A percentile compares a stretch with the other conserved stretches of the same genome.
Conservation (phyloP, 2,888 invertebrate species). For the Ennomos erosarius region DNA sequence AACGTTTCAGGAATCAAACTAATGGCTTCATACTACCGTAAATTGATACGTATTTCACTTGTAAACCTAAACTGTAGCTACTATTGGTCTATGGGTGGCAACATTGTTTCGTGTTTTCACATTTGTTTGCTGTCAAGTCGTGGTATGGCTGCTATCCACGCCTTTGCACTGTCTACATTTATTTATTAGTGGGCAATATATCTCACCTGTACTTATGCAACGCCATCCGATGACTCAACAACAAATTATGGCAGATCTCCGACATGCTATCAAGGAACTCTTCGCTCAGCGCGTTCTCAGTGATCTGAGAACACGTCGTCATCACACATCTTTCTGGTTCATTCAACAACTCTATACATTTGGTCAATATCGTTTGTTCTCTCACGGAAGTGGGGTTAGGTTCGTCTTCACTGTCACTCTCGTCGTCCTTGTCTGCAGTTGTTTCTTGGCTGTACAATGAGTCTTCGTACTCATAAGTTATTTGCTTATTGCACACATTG, state of each 20-base stretch:
- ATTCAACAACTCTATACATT: constrained; percentile 88
- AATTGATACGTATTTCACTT: too few relatives aligned
- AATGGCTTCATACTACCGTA: too few relatives aligned
- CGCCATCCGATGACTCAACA: constrained; percentile 92
- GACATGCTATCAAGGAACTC: constrained; percentile 88
- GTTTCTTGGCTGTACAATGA: constrained; percentile 78
- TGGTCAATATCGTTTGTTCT: constrained; percentile 78
- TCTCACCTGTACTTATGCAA: constrained; percentile 93
- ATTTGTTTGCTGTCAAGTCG: too few relatives aligned
- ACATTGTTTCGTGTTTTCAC: too few relatives aligned
- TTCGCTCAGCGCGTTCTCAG: constrained; percentile 79
- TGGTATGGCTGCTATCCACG: too few relatives aligned
- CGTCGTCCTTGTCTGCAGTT: constrained; percentile 82
- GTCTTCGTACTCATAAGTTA: constrained; percentile 74
- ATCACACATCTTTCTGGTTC: constrained; percentile 79
- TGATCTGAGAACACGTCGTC: constrained; percentile 75
- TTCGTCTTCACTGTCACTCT: constrained; percentile 85
- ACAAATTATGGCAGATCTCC: constrained; percentile 92
- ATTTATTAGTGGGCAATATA: too few relatives aligned
- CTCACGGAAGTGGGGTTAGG: constrained; percentile 75
- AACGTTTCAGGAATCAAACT: too few relatives aligned
- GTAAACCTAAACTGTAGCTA: too few relatives aligned
- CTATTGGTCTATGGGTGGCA: too few relatives aligned
- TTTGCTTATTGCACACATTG: constrained; percentile 76
- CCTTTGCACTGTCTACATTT: too few relatives aligned